Base-by-base conservation (phyloP, 2,113 vertebrate genomes). In the Pituophis catenifer region DNA sequence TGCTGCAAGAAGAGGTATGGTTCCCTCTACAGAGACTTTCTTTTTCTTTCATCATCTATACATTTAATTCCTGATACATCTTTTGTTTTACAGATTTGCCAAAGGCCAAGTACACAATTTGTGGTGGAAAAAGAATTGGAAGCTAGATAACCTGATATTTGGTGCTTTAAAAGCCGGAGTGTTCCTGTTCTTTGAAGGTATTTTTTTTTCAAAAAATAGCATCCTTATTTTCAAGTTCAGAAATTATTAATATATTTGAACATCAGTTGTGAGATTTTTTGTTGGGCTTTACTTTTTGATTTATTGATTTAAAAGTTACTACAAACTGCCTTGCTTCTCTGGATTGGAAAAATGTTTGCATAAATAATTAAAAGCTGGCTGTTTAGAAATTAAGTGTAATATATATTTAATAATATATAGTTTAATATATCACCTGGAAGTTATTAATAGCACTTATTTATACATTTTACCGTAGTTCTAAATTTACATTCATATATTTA, bases 41-140 rank as follows among this genome's bases (percentile, higher is more conserved):
- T 62, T 19, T 62, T 26, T 54, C 93, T 92, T 92, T 65, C 3
- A 50, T 12, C 0, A 55, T 38, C 17, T 21, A 13, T 0, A 1
- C 7, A 53, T 55, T 91, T 95, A 0, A 0, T 0, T 26, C n/a
- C 52, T 94, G 94, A 52, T 62, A 33, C 38, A 52, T 55, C 38
- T 85, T 96, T 94, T 95, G 55, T 94, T 93, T 54, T 92, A 8
- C 94, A 96, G 96, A 89, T 94, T 93, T 55, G 70, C 95, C 94
- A 95, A 93, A 96, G 93, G 94, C 91, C n/a, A 92, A 85, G 26
- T 91, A 55, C 93, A 1, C 0, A 65, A 52, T 90, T 95, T 91
- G 92, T 94, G 94, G 95, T 65, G 88, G 23, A 38, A 88, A 94
- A 94, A 94, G 92, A 90, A 90, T 58, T 54, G 54, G 58, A 94